phyloP scores from a whole-genome alignment of 2,888 invertebrate genomes.

The Heliconius aoede region DNA sequence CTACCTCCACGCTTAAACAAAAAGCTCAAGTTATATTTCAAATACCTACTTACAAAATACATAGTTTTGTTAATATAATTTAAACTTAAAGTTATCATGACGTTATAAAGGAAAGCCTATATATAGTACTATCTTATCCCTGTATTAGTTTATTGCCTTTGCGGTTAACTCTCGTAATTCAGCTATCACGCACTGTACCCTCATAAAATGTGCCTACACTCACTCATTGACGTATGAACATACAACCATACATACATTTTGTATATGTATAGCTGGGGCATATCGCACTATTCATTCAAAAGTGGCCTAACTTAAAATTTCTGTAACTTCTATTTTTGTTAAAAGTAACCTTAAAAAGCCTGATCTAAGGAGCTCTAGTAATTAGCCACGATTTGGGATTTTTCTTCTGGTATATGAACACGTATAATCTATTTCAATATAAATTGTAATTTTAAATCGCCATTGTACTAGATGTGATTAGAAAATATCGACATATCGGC shows the following conservation, averaged over 20 bases:
- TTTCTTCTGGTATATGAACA: neutral
- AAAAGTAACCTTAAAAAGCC: neutral
- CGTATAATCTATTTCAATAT: neutral
- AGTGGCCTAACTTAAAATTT: neutral
- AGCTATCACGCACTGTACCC: conserved; percentile 12
- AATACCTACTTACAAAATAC: neutral
- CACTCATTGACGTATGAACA: conserved; percentile 5
- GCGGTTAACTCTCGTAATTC: conserved; percentile 19
- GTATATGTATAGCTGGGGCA: neutral
- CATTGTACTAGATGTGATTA: neutral
- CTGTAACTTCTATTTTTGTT: neutral
- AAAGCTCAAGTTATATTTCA: neutral
- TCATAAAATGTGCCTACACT: conserved; percentile 27
- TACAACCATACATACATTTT: neutral
- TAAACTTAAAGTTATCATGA: conserved; percentile 4
- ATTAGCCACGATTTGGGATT: too few species aligned
- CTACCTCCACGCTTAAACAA: too few species aligned
- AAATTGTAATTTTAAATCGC: neutral
- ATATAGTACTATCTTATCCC: conserved; percentile 20
- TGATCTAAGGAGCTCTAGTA: too few species aligned
- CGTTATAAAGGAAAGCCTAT: neutral
- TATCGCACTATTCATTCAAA: neutral
- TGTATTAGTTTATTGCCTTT: conserved; percentile 27
- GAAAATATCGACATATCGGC: too few species aligned
- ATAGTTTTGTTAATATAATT: conserved; percentile 6